Evolutionary conservation across 2,113 vertebrate genomes (phyloP), one percentile per base, ranked within the genome.

Genomic region (Prionailurus bengalensis): DNA sequence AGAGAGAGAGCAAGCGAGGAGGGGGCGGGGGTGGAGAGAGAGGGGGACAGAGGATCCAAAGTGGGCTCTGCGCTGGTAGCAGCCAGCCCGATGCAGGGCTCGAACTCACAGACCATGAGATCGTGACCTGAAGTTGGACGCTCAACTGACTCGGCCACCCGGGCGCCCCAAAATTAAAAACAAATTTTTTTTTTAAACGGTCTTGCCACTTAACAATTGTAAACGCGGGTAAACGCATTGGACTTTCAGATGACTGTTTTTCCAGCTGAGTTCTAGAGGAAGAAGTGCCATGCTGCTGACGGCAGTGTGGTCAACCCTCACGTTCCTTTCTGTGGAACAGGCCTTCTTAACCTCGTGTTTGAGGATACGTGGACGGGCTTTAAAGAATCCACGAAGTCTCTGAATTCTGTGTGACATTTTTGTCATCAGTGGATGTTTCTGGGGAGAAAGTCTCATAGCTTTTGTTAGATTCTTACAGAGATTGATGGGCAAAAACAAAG

Each of bases 241-340:
- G 42, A 33, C 17, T 89, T 84, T 89, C 16, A 61, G 17, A 13
- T 45, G 33, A 21, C 14, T 66, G 0, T 76, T 70, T 93, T 79
- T 78, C 27, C 83, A 45, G 21, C 48, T 84, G 58, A 94, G 90
- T 96, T 95, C 39, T 66, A 88, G 66, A 87, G 31, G 36, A 91
- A n/a, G 21, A 27, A n/a, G 25, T 68, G 39, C 51, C 33, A 13
- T 83, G 36, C 66, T 97, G 9, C 31, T 84, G 25, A 25, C 39
- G n/a, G 31, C n/a, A 3, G 2, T 65, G 10, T 85, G 55, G 31
- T 27, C 48, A 80, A 7, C 4, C n/a, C 3, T 96, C 42, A 17
- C 4, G 11, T 82, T 31, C 33, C 33, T 53, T 83, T 85, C 27
- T 73, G 8, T 71, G 73, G 19, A 73, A 36, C 23, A 86, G 11